Conservation (phyloP, 2,888 invertebrate species). For the Geophilus truncorum region DNA sequence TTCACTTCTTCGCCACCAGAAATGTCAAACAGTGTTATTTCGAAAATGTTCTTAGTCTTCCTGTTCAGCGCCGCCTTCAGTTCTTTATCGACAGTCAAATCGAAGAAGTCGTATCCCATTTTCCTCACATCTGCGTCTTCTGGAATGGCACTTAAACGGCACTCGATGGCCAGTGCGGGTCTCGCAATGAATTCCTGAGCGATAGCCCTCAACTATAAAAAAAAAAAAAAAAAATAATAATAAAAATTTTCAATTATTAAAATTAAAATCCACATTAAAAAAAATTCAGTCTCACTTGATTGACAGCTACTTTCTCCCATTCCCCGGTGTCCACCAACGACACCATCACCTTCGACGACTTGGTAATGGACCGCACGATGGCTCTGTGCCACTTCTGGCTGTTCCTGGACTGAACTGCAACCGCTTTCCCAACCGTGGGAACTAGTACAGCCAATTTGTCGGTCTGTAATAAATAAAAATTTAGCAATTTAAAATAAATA, state of each 20-base stretch:
- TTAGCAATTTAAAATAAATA: not conserved
- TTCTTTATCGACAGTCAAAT: not conserved
- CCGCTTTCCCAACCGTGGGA: not conserved
- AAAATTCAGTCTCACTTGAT: not conserved
- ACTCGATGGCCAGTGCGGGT: not conserved
- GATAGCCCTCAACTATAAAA: not conserved
- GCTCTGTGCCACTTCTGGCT: not conserved
- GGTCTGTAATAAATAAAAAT: not conserved
- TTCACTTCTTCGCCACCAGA: not conserved
- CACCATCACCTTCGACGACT: not conserved
- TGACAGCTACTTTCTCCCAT: not conserved
- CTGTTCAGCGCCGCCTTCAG: not conserved
- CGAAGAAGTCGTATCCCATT: conserved; percentile 10
- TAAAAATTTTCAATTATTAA: not conserved
- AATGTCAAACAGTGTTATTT: not conserved
- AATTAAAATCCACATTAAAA: not conserved
- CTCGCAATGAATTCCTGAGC: not conserved
- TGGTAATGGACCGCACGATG: not conserved
- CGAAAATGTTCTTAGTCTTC: not conserved
- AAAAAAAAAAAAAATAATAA: not conserved
- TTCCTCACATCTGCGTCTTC: not conserved
- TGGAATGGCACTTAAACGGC: not conserved
- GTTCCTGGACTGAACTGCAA: not conserved
- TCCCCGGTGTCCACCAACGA: not conserved
- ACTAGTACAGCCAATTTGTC: not conserved